Conservation (phyloP, 1,140 invertebrate genomes). For the Schlechtendalia chinensis region DNA sequence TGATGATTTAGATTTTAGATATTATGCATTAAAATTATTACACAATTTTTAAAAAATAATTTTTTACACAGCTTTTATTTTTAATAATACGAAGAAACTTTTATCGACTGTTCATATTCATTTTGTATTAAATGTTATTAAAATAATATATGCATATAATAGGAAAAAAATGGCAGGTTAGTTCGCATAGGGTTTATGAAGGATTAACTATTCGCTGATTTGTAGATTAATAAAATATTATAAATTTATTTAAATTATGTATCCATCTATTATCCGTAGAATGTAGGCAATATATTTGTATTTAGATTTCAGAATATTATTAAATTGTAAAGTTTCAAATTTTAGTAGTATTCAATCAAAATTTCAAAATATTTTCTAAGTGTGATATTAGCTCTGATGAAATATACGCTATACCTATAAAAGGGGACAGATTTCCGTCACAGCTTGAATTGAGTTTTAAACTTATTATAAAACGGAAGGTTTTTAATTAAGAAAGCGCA, state of each 20-base stretch:
- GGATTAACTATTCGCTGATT: too few relatives aligned
- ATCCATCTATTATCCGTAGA: neutral
- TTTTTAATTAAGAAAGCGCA: constrained; percentile 32
- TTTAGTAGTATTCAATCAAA: too few relatives aligned
- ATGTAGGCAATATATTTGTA: neutral
- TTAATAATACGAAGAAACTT: too few relatives aligned
- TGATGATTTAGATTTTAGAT: neutral
- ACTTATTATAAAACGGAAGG: neutral
- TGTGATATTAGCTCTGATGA: neutral
- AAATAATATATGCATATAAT: neutral
- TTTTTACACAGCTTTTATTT: too few relatives aligned
- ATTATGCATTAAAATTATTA: neutral
- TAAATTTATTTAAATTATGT: neutral
- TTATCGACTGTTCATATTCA: too few relatives aligned
- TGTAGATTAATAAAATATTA: neutral
- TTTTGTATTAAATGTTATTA: neutral
- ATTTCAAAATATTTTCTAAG: neutral
- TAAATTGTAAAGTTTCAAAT: too few relatives aligned
- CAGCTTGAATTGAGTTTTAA: neutral
- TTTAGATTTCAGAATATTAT: too few relatives aligned
- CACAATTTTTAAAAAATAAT: too few relatives aligned
- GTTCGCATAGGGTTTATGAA: too few relatives aligned
- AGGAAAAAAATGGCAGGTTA: neutral
- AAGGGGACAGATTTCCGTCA: neutral
- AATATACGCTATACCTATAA: neutral